Percentiles rank a stretch among this genome's conserved stretches.
Evolutionary conservation across 2,888 invertebrate species (phyloP).

Genomic region (Venustoraphidia nigricollis): DNA sequence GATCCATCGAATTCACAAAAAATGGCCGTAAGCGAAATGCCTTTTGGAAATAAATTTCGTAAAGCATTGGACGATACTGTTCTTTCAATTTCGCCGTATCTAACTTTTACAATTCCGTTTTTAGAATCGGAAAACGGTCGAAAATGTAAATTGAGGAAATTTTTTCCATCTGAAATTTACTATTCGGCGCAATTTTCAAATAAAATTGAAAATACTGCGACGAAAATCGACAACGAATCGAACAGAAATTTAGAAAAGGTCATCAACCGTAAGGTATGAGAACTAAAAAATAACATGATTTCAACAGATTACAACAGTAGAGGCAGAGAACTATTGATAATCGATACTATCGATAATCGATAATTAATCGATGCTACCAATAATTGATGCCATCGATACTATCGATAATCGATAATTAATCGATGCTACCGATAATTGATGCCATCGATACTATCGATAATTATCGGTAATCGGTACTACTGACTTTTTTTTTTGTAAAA

Average conservation of each 20-base stretch:
- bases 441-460: no score
- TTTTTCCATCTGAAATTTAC: constrained; percentile 58
- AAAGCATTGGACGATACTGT: constrained; percentile 58
- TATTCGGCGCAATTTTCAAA: constrained; percentile 46
- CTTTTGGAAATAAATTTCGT: constrained; percentile 51
- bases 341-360: no score
- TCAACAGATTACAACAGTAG: no score
- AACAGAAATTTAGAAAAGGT: not conserved
- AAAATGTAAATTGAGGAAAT: constrained; percentile 53
- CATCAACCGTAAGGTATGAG: not conserved
- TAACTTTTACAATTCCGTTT: constrained; percentile 73
- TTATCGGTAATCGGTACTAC: no score
- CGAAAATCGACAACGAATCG: constrained; percentile 15
- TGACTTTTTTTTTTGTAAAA: no score
- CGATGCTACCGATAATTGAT: no score
- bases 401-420: no score
- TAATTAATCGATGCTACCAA: no score
- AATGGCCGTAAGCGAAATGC: constrained; percentile 38
- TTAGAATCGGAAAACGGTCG: constrained; percentile 73
- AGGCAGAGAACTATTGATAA: no score
- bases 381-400: no score
- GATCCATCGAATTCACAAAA: constrained; percentile 22
- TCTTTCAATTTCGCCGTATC: constrained; percentile 74
- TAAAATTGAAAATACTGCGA: constrained; percentile 19
- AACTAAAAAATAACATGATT: constrained; percentile 13